Base-by-base conservation (phyloP, 2,113 vertebrate genomes). In the Neoarius graeffei region DNA sequence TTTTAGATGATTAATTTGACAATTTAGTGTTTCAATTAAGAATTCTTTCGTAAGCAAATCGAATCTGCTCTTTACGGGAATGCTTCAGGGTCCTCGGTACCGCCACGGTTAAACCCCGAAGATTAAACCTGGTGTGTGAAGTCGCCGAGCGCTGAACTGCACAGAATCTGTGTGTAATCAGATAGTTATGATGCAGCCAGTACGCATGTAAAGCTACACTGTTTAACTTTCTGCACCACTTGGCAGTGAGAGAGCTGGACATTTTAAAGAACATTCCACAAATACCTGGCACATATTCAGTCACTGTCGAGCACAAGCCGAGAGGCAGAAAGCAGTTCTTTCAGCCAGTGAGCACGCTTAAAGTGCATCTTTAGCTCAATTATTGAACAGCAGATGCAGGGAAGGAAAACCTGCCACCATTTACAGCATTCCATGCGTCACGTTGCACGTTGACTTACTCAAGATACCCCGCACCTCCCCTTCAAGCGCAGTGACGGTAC, bases 181-280 rank as follows among this genome's bases (percentile, higher is more conserved):
- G 30, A 60, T 59, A 35, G 17, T 81, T 35, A 52, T 81, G 60
- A 76, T 35, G 50, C 30, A 62, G 14, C 48, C 8, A 57, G 74
- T 52, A 76, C 35, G n/a, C 25, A 79, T 9, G 19, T 23, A 82
- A 74, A 27, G 25, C 48, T 42, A 19, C 52, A 15, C 69, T 88
- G 17, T 71, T 88, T 85, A 76, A 0, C 73, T 88, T 60, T 52
- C 4, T 1, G 71, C 48, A 30, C 30, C 56, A 92, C 83, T 88
- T 89, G 89, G 81, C 62, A 30, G 17, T 87, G 87, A 88, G 57
- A 87, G 62, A 15, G 20, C 56, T 62, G 80, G 14, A 52, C 2
- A 0, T 52, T 60, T 27, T 56, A 52, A 76, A 90, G 93, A 90
- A 93, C 94, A 95, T 94, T 95, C 94, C 93, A 93, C 62, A 93